Evolutionary conservation across 2,113 vertebrate species (phyloP).

Genomic region (Pavo muticus): DNA sequence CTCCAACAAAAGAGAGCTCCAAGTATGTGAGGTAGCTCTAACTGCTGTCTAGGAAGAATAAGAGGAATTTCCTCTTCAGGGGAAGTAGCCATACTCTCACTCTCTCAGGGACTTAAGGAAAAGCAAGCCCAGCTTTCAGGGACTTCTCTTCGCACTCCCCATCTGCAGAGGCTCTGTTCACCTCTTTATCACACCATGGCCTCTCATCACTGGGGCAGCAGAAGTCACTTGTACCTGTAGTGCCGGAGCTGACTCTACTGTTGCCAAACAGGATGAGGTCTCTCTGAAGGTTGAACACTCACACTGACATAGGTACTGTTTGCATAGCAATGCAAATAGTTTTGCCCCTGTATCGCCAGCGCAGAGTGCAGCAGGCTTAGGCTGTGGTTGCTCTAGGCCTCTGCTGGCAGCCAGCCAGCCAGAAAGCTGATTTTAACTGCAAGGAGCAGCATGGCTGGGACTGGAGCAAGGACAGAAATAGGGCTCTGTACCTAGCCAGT

Average conservation of each 20-base stretch:
- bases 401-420: not conserved
- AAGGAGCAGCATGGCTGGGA: not conserved
- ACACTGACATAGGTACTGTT: not conserved
- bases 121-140: not conserved
- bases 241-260: not conserved
- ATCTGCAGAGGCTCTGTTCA: rapidly evolving
- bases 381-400: not conserved
- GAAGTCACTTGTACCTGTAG: not conserved
- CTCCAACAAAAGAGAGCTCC: not conserved
- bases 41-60: not conserved
- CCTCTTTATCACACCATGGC: not conserved
- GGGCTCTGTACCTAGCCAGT: not conserved
- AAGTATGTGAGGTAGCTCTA: rapidly evolving
- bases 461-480: rapidly evolving
- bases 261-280: not conserved
- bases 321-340: not conserved
- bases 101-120: not conserved
- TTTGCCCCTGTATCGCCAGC: not conserved
- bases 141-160: not conserved
- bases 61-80: not conserved
- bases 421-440: not conserved
- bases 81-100: not conserved
- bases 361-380: not conserved
- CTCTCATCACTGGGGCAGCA: rapidly evolving
- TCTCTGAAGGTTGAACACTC: not conserved